Base-by-base conservation (phyloP, 2,113 vertebrate genomes). In the Leptocoma aspasia region DNA sequence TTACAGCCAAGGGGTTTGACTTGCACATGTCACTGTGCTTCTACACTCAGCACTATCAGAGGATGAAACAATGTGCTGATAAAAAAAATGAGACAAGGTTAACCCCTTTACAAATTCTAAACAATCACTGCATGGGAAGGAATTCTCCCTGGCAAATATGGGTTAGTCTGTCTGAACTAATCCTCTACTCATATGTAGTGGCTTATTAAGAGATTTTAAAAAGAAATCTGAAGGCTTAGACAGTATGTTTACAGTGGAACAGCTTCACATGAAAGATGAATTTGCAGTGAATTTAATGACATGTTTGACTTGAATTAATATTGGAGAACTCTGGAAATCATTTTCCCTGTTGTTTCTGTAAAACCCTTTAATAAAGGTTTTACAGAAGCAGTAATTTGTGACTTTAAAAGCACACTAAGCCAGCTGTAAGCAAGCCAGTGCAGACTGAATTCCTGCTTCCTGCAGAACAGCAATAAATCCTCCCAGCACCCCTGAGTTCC, bases 131-230 rank as follows among this genome's bases (percentile, higher is more conserved):
- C 42, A 50, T 49, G 44, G 42, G 50, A 82, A 87, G 76, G 54
- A 84, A 60, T 56, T 65, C 35, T 91, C 37, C 50, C 82, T 87
- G 35, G 42, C 31, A 60, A 91, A 72, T 79, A 33, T 75, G 60
- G 75, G 89, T 94, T 92, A 87, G 73, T 80, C 92, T 71, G 66
- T 90, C 86, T 91, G 79, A 68, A 35, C 79, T 95, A 95, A 97
- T 95, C 85, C 81, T 75, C 60, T 70, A 31, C 75, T 95, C 72
- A 28, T 83, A 71, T 59, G 42, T 26, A 47, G 93, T 77, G 42
- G 68, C 41, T 93, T 90, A 94, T 83, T 94, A 89, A 89, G 37
- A 79, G 92, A 95, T 96, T 95, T 86, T 20, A 39, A 42, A 92
- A 71, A 83, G 80, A 86, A 63, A 60, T 59, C 84, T 68, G 53